Evolutionary conservation across 2,797 vertebrate genomes (phyloP).

Genomic region (Oreochromis grahami): DNA sequence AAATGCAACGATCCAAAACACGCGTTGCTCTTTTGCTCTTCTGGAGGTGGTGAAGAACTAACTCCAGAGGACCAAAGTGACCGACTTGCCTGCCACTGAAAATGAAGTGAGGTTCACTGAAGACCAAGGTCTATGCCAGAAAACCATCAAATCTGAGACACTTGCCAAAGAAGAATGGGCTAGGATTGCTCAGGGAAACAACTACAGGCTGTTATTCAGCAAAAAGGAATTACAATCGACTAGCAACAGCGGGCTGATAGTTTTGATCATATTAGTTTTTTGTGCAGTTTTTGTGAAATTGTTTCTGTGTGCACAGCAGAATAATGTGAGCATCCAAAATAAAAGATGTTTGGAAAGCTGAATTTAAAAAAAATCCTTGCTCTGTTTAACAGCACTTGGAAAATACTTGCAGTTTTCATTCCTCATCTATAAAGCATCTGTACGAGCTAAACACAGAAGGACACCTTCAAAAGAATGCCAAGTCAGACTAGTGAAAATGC

Average conservation of each 20-base stretch:
- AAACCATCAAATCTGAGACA: neutral
- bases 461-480: neutral
- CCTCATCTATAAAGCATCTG: neutral
- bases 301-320: neutral
- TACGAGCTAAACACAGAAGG: neutral
- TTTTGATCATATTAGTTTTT: neutral
- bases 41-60: neutral
- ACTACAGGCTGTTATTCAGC: neutral
- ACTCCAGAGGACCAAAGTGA: neutral
- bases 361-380: neutral
- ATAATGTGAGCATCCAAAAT: neutral
- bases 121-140: neutral
- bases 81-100: neutral
- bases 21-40: neutral
- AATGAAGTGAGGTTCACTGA: neutral
- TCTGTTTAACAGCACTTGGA: neutral
- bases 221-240: neutral
- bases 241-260: neutral
- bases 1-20: neutral
- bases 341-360: neutral
- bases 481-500: neutral
- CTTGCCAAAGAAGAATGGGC: neutral
- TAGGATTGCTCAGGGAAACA: neutral
- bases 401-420: neutral
- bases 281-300: neutral